Conservation (phyloP, 1,140 invertebrate species). For the Uloborus diversus region DNA sequence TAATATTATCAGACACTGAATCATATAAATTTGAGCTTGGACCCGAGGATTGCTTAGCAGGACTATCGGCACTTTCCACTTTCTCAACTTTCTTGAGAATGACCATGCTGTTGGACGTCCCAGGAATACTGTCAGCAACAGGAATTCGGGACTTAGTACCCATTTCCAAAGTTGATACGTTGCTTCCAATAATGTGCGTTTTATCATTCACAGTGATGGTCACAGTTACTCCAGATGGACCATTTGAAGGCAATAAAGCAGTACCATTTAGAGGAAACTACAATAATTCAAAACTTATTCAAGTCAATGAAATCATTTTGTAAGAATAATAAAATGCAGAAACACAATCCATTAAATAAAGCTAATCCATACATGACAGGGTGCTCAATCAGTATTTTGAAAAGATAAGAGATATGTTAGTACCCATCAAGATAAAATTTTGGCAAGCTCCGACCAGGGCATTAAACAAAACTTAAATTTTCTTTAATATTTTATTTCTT, state of each 20-base stretch:
- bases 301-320: neutral
- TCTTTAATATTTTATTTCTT: no score
- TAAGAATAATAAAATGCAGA: neutral
- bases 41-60: neutral
- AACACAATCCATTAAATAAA: neutral
- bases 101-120: conserved; percentile 29
- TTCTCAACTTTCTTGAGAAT: conserved; percentile 45
- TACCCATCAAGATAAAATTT: no score
- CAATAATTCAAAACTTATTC: neutral
- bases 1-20: conserved; percentile 8
- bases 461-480: no score
- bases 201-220: conserved; percentile 51
- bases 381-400: no score
- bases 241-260: neutral
- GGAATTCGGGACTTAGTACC: conserved; percentile 1
- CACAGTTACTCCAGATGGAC: conserved; percentile 30
- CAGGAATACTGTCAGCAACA: conserved; percentile 12
- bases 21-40: conserved; percentile 21
- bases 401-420: no score
- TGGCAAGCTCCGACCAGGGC: no score
- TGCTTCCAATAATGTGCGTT: conserved; percentile 37
- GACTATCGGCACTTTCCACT: neutral
- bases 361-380: neutral
- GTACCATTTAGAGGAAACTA: conserved; percentile 43
- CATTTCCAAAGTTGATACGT: neutral